Evolutionary conservation across 1,140 invertebrate species (phyloP), one percentile per base, ranked within the genome.

Genomic region (Sarcophaga peregrina): DNA sequence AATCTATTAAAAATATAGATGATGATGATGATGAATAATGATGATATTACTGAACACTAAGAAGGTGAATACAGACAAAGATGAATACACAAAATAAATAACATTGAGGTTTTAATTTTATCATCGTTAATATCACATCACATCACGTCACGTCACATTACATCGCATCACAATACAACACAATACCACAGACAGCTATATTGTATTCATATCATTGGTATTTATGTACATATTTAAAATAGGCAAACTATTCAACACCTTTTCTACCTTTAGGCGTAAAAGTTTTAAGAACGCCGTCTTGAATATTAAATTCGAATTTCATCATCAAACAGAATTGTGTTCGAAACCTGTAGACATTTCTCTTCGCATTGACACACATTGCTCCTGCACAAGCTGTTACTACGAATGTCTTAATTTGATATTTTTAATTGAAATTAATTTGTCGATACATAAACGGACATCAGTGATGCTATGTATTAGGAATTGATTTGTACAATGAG

Each of bases 1-100:
- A 68, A 68, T 17, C 62, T 25, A 68, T 68, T 68, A 17, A 68
- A 68, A 68, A 68, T n/a, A 68, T 6, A 20, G 17, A 6, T 68
- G 62, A 68, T 68, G 5, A 58, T 58, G 54, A n/a, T 58, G 54
- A 58, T 15, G 13, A n/a, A n/a, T 58, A n/a, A 58, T 58, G 54
- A n/a, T n/a, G 25, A 37, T 37, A 4, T 37, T 37, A 37, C 1
- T 37, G 25, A 37, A 37, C 1, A 37, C 4, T 37, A 37, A 37
- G 13, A n/a, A 58, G 54, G 54, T 58, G 54, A 2, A 37, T 37
- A n/a, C 54, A 58, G 4, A 58, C n/a, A n/a, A 58, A 15, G 54
- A 62, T n/a, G 54, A n/a, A n/a, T 62, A 62, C 17, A 25, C 17
- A 25, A 68, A 68, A 68, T 17, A 68, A 68, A 68, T n/a, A 68